Conservation (phyloP, 2,888 invertebrate species). For the Synanthedon andrenaeformis region DNA sequence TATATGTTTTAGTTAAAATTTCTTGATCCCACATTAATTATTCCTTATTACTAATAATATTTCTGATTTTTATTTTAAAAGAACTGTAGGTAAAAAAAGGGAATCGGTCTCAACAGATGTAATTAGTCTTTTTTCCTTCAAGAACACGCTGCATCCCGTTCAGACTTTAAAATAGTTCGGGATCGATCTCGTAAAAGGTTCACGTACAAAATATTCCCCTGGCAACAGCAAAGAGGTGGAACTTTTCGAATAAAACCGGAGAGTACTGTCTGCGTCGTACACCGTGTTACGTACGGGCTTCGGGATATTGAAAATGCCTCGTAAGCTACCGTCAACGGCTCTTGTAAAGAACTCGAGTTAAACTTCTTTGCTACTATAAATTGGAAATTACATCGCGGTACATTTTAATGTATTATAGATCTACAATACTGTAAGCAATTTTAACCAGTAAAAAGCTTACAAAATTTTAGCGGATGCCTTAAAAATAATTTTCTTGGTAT, state of each 20-base stretch:
- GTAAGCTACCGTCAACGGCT: not conserved
- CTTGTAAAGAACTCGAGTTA: not conserved
- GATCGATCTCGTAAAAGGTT: constrained; percentile 1
- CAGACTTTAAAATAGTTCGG: not conserved
- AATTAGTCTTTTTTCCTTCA: no score
- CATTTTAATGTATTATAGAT: not conserved
- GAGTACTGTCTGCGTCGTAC: not conserved
- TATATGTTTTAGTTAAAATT: no score
- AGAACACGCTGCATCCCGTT: not conserved
- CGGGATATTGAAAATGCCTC: not conserved
- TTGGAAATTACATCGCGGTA: not conserved
- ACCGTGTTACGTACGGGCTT: not conserved
- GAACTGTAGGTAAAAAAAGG: no score
- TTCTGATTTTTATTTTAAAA: no score
- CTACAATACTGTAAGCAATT: no score
- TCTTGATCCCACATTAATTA: no score
- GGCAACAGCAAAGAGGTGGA: constrained; percentile 26
- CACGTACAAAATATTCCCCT: constrained; percentile 8
- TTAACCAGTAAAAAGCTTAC: no score
- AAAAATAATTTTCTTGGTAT: no score
- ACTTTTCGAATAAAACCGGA: constrained; percentile 39
- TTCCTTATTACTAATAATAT: no score
- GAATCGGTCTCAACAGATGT: no score
- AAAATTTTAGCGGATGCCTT: no score
- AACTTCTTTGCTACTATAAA: not conserved